A percentile compares a stretch with the other conserved stretches of the same genome.
Conservation (phyloP, 2,888 invertebrate genomes). For the Pristionchus japonicus region DNA sequence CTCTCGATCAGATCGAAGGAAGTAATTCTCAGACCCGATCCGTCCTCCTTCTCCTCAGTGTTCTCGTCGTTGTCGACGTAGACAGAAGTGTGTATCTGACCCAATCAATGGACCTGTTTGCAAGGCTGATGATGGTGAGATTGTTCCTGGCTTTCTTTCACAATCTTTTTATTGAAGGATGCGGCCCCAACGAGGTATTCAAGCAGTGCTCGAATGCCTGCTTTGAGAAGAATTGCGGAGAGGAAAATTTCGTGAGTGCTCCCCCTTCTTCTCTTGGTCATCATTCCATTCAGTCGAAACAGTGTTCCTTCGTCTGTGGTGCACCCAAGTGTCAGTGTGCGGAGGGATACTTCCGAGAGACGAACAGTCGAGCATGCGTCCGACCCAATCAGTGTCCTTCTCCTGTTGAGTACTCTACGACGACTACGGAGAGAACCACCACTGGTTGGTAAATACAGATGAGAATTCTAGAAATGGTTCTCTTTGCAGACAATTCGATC, state of each 20-base stretch:
- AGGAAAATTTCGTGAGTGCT: background rate
- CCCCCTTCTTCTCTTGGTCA: no score
- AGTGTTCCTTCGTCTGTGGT: background rate
- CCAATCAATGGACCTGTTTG: background rate
- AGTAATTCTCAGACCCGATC: background rate
- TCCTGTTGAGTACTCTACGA: background rate
- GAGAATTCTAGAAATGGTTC: background rate
- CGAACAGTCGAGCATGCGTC: background rate
- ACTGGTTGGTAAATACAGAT: background rate
- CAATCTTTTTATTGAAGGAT: background rate
- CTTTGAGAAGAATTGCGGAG: slow-evolving; percentile 5
- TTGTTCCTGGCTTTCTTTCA: background rate
- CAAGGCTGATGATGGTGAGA: background rate
- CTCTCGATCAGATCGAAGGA: background rate
- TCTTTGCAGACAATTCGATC: background rate
- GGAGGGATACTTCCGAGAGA: background rate
- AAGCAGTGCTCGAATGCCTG: slow-evolving; percentile 10
- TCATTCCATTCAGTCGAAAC: background rate
- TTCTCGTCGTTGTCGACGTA: background rate
- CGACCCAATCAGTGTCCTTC: background rate
- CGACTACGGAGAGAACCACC: background rate
- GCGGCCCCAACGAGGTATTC: background rate
- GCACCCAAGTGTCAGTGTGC: slow-evolving; percentile 4
- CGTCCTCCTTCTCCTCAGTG: background rate
- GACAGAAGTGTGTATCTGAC: background rate